A percentile compares a stretch with the other conserved stretches of the same genome.
phyloP scores from a whole-genome alignment of 2,888 invertebrate genomes.

The Patella depressa region DNA sequence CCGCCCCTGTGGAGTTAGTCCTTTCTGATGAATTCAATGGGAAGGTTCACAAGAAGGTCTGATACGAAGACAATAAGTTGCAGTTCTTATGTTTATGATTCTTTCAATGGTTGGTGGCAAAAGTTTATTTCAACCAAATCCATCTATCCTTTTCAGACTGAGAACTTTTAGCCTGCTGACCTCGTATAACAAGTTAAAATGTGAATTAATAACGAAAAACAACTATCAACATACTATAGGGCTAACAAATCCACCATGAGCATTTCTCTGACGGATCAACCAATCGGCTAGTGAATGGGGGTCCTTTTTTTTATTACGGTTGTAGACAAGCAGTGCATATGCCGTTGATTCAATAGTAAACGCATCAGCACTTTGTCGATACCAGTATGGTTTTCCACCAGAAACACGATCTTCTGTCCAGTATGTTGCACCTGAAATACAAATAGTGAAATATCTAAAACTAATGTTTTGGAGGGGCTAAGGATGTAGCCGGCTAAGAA shows the following conservation, averaged over 20 bases:
- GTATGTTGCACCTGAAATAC: constrained; percentile 25
- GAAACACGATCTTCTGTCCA: constrained; percentile 22
- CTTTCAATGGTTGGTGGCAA: too few relatives aligned
- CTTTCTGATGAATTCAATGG: too few relatives aligned
- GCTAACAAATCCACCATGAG: constrained; percentile 34
- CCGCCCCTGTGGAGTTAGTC: too few relatives aligned
- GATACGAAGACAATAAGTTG: too few relatives aligned
- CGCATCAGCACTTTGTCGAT: constrained; percentile 29
- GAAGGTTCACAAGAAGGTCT: too few relatives aligned
- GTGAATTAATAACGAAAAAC: background rate
- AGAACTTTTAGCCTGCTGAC: background rate
- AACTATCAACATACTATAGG: constrained; percentile 24
- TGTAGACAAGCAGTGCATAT: constrained; percentile 31
- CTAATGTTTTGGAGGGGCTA: too few relatives aligned
- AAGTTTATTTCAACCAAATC: too few relatives aligned
- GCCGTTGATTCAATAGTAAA: constrained; percentile 36
- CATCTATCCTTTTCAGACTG: too few relatives aligned
- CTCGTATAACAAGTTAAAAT: background rate
- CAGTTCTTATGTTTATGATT: too few relatives aligned
- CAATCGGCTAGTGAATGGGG: constrained; percentile 36
- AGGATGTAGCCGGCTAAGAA: too few relatives aligned
- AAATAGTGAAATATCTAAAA: too few relatives aligned
- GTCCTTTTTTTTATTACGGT: background rate
- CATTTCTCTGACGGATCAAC: constrained; percentile 34
- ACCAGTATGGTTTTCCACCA: constrained; percentile 29